phyloP scores from a whole-genome alignment of 2,797 vertebrate genomes.

The Netta rufina region DNA sequence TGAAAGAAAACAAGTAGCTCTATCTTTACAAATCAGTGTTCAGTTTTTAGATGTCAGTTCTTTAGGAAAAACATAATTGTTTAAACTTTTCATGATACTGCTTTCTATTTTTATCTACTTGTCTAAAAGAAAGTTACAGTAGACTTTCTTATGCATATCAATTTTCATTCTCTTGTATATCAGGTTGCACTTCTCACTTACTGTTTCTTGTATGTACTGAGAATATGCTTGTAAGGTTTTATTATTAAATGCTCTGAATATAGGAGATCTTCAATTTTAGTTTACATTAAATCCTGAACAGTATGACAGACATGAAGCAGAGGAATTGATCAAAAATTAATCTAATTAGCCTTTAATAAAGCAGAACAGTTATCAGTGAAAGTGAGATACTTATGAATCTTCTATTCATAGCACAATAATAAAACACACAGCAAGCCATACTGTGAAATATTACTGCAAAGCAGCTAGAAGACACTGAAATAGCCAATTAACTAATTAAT shows the following conservation, averaged over 20 bases:
- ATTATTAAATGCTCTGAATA: neutral
- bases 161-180: neutral
- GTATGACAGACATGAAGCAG: neutral
- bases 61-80: neutral
- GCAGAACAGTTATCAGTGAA: neutral
- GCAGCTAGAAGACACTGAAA: neutral
- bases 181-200: neutral
- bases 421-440: neutral
- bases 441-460: slow-evolving; percentile 25
- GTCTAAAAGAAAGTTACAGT: neutral
- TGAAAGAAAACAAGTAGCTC: neutral
- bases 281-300: neutral
- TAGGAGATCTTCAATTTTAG: neutral
- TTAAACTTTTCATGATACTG: neutral
- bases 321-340: neutral
- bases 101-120: neutral
- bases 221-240: neutral
- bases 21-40: neutral
- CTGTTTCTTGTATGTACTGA: neutral
- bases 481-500: slow-evolving; percentile 58
- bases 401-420: neutral
- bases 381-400: neutral
- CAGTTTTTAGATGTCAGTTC: neutral
- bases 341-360: neutral
- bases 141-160: neutral